Base-by-base conservation (phyloP, 2,888 invertebrate species). In the Philaethria dido region DNA sequence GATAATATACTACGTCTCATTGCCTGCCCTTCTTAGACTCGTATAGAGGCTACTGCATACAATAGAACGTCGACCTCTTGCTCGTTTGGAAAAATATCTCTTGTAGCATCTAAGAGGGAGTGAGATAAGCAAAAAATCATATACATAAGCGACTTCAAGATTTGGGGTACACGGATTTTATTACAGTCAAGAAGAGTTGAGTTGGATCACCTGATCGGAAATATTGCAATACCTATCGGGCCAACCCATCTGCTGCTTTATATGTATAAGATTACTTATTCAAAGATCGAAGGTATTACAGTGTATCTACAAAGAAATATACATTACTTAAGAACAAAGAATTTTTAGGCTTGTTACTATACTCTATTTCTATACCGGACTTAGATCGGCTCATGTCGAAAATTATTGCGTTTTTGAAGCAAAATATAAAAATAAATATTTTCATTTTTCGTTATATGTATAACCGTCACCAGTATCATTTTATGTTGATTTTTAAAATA, bases 101-200 rank as follows among this genome's bases (percentile, higher is more conserved):
- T 22, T 52, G 5, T 29, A 18, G 20, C 29, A 16, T 50, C n/a
- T n/a, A 50, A 50, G n/a, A 8, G n/a, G 9, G 29, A 16, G 11
- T 50, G 0, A 16, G n/a, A 16, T 52, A 50, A 52, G 29, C 16
- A 6, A 16, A 33, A 14, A 16, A 13, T 16, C 9, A 29, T 11
- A 29, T 29, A 29, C 16, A 16, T 16, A 16, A 13, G 11, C 16
- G 45, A 16, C 11, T 33, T 25, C 13, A 29, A 52, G 16, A 6
- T 13, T 52, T 33, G 11, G 16, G 3, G 1, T 9, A 2, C 3
- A 1, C 25, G 16, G 16, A n/a, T 8, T 29, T 29, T 29, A 29
- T 52, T 52, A 16, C 16, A 52, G 29, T 9, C 52, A 16, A 52
- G 52, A 52, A 29, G 16, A 33, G 52, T 52, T 33, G 52, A 29